A percentile compares a stretch with the other conserved stretches of the same genome.
These are phyloP conservation scores for Esox masquinongy DNA, from an alignment of 2,797 vertebrate species.

Conservation along the genomic window DNA sequence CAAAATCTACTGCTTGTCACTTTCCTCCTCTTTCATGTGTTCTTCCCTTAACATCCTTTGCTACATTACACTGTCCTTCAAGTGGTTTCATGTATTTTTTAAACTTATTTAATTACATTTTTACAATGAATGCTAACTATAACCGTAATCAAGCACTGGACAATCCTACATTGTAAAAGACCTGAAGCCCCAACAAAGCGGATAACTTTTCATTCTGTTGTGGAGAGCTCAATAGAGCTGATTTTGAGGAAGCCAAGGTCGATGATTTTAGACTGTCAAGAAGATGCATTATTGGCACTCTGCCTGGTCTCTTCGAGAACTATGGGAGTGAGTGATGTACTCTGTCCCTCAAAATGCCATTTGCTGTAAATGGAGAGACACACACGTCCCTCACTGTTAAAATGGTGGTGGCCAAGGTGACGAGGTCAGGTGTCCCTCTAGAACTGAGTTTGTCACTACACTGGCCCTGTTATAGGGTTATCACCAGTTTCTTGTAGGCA, in stretches of 20 bases:
- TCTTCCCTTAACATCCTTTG: too few relatives aligned
- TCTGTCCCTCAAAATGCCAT: conserved; percentile 50
- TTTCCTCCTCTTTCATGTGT: too few relatives aligned
- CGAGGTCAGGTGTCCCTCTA: conserved; percentile 38
- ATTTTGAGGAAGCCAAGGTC: conserved; percentile 19
- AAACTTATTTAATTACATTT: too few relatives aligned
- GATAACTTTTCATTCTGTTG: neutral
- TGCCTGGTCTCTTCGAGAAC: conserved; percentile 38
- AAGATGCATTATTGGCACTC: conserved; percentile 13
- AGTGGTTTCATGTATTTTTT: too few relatives aligned
- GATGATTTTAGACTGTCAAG: neutral
- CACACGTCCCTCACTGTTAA: conserved; percentile 42
- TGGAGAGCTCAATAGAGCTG: neutral
- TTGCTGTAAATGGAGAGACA: conserved; percentile 39
- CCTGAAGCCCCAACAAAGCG: neutral
- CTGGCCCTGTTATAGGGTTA: too few relatives aligned
- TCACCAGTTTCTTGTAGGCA: too few relatives aligned
- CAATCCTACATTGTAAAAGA: neutral
- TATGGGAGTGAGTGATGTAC: conserved; percentile 34
- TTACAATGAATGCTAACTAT: neutral
- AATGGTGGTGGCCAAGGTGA: conserved; percentile 11
- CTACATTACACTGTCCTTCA: too few relatives aligned
- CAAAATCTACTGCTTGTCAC: neutral
- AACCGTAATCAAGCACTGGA: neutral
- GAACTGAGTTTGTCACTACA: conserved; percentile 17